Evolutionary conservation across 2,888 invertebrate species (phyloP), one percentile per base, ranked within the genome.

Genomic region (Tenthredo livida): DNA sequence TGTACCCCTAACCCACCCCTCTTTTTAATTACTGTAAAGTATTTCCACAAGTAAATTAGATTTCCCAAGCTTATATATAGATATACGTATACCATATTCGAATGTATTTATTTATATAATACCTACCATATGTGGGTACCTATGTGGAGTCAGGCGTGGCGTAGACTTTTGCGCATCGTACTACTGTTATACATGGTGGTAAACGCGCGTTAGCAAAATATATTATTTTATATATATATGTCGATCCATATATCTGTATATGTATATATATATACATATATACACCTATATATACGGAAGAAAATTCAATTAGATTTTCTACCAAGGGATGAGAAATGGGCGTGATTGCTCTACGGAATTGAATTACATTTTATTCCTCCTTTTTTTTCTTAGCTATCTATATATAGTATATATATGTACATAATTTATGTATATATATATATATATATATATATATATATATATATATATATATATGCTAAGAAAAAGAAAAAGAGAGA

Each of bases 301-400:
- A 33, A 67, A 33, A 67, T 67, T 67, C 67, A 67, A 67, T 67
- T 67, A 67, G 67, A 67, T 67, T 67, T 67, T 33, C 29, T 33
- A 33, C 2, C 67, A 12, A 67, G 67, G 67, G 33, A 67, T 67
- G 67, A 67, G 67, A 67, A 67, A 67, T 67, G 67, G 67, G 67
- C 33, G 67, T 67, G 67, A 67, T 67, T 67, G 33, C 67, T 67
- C 21, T 61, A 67, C 25, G 67, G 29, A 67, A 67, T 67, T 67
- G 67, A 67, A 67, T 67, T 67, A 67, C 33, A 25, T 67, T 33
- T 25, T 33, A 67, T 33, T 67, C 15, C 33, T 17, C 25, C 15
- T 67, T 54, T n/a, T 4, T 67, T 33, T 50, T 29, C 15, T 33
- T 67, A 67, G 21, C 29, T 29, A 67, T 15, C 15, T 67, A 33